Evolutionary conservation across 2,888 invertebrate species (phyloP).

Genomic region (Plemyria rubiginata): DNA sequence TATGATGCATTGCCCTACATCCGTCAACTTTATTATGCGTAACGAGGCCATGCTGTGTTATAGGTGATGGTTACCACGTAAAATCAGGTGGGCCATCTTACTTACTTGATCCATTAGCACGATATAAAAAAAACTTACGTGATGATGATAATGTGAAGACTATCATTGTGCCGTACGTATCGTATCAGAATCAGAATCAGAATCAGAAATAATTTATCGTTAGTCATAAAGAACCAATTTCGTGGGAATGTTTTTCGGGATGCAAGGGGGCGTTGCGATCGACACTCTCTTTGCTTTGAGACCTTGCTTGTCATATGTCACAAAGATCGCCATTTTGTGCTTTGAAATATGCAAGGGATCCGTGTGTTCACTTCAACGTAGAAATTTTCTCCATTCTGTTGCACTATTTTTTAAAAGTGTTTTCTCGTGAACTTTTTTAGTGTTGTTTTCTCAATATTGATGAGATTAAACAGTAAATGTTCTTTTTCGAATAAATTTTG

Average conservation of each 20-base stretch:
- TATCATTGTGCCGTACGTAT: neutral
- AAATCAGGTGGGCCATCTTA: neutral
- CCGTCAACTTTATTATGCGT: too few species aligned
- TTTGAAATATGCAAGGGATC: slow-evolving; percentile 11
- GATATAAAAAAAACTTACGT: neutral
- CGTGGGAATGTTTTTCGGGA: slow-evolving; percentile 21
- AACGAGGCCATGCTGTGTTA: neutral
- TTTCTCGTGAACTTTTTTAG: neutral
- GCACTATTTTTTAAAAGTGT: neutral
- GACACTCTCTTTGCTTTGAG: slow-evolving; percentile 24
- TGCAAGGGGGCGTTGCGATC: slow-evolving; percentile 17
- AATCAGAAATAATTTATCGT: too few species aligned
- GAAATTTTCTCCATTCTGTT: neutral
- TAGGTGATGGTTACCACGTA: neutral
- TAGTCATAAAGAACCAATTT: slow-evolving; percentile 3
- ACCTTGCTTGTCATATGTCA: slow-evolving; percentile 20
- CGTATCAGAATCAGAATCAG: too few species aligned
- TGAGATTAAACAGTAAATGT: too few species aligned
- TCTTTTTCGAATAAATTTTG: too few species aligned
- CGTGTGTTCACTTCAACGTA: neutral
- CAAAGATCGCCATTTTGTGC: slow-evolving; percentile 10
- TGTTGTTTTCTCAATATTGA: too few species aligned
- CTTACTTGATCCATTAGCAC: neutral
- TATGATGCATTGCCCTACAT: too few species aligned
- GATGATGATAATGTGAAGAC: too few species aligned